phyloP scores from a whole-genome alignment of 2,113 vertebrate species.

The Gopherus flavomarginatus region DNA sequence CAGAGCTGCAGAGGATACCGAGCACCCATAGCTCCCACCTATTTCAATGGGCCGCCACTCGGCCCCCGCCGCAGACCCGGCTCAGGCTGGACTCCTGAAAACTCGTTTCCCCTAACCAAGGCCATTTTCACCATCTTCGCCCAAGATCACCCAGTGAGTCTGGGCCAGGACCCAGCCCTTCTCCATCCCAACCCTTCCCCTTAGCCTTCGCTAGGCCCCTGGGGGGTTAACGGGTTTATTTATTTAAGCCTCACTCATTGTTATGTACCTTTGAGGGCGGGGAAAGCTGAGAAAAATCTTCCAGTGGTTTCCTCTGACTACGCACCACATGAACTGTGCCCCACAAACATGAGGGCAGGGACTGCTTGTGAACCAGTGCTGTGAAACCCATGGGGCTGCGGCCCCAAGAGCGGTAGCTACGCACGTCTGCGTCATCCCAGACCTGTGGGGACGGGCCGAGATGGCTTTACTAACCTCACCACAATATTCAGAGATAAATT shows the following conservation, averaged over 20 bases:
- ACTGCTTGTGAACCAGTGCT: background rate
- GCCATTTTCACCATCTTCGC: background rate
- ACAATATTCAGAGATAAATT: constrained; percentile 98
- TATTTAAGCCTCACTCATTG: background rate
- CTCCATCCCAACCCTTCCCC: background rate
- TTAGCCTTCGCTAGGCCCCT: too few relatives aligned
- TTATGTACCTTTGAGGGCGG: background rate
- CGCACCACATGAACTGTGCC: background rate
- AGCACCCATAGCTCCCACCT: background rate
- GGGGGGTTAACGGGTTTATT: background rate
- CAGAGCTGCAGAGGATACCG: too few relatives aligned
- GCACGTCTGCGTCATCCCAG: background rate
- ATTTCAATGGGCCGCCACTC: too few relatives aligned
- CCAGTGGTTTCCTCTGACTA: background rate
- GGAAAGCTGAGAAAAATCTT: background rate
- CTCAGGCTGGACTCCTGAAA: background rate
- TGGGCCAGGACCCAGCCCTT: background rate
- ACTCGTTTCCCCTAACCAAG: background rate
- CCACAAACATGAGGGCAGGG: background rate
- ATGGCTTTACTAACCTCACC: constrained; percentile 86
- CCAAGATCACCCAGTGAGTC: background rate
- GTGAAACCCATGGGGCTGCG: accelerated
- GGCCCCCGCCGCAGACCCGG: accelerated
- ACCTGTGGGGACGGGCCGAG: accelerated
- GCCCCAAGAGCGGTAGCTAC: accelerated